These are phyloP conservation scores for Pholis gunnellus DNA, from an alignment of 2,113 vertebrate genomes.

Conservation along the genomic window DNA sequence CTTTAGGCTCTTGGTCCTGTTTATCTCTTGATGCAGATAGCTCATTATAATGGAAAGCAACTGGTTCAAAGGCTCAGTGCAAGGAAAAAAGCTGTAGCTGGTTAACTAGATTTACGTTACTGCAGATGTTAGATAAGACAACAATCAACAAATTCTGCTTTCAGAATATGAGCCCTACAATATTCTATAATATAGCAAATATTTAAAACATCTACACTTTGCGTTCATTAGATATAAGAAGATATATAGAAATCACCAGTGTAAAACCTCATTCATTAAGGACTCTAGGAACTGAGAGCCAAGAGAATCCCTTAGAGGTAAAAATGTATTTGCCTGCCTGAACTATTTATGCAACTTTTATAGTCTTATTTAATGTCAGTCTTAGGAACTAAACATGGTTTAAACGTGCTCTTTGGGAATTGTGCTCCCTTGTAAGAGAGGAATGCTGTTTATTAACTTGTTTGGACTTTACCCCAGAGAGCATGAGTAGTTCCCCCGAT, in stretches of 20 bases:
- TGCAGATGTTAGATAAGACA: neutral
- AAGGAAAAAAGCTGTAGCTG: neutral
- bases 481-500: constrained; percentile 71
- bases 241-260: neutral
- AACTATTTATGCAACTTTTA: neutral
- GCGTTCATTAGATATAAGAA: neutral
- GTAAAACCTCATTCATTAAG: neutral
- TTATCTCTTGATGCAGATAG: neutral
- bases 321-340: neutral
- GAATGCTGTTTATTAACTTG: neutral
- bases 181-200: neutral
- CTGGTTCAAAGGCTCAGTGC: neutral
- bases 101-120: neutral
- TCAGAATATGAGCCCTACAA: neutral
- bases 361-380: neutral
- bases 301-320: neutral
- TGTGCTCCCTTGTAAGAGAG: neutral
- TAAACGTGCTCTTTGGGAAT: neutral
- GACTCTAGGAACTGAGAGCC: neutral
- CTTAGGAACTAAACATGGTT: neutral
- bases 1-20: neutral
- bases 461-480: constrained; percentile 51
- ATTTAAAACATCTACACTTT: neutral
- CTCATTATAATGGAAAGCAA: neutral
- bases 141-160: neutral